phyloP scores from a whole-genome alignment of 2,797 vertebrate genomes.

The Eutrigla gurnardus region DNA sequence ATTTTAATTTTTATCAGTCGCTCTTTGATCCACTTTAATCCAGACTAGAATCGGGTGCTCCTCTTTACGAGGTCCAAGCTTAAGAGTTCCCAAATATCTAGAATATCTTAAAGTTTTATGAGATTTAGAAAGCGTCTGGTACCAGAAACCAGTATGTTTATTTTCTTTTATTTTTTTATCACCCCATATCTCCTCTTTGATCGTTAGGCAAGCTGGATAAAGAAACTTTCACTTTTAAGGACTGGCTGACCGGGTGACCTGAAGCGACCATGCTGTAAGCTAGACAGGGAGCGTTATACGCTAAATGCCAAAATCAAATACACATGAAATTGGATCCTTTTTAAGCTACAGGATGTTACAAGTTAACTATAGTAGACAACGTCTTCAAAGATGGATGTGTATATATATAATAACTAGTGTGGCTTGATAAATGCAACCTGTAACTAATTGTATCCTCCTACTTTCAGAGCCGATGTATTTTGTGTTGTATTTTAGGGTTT shows the following conservation, averaged over 20 bases:
- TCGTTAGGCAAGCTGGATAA: background rate
- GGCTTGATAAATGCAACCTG: background rate
- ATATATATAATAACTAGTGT: background rate
- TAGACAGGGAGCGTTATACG: background rate
- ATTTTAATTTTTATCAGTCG: conserved; percentile 25
- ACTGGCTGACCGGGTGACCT: conserved; percentile 11
- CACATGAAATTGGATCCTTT: background rate
- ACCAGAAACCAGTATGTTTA: conserved; percentile 10
- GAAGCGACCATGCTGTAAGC: background rate
- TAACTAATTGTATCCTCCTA: background rate
- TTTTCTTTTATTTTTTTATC: conserved; percentile 2
- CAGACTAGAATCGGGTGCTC: conserved; percentile 6
- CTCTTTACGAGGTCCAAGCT: background rate
- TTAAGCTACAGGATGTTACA: background rate
- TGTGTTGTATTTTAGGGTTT: background rate
- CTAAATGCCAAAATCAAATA: background rate
- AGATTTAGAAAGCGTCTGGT: background rate
- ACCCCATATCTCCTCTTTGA: conserved; percentile 6
- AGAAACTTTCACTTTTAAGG: conserved; percentile 9
- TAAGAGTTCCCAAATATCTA: background rate
- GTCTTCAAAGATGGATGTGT: background rate
- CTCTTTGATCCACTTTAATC: conserved; percentile 24
- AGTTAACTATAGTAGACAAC: background rate
- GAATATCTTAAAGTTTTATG: background rate
- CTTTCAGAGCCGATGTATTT: background rate